Base-by-base conservation (phyloP, 2,113 vertebrate genomes). In the Chunga burmeisteri region DNA sequence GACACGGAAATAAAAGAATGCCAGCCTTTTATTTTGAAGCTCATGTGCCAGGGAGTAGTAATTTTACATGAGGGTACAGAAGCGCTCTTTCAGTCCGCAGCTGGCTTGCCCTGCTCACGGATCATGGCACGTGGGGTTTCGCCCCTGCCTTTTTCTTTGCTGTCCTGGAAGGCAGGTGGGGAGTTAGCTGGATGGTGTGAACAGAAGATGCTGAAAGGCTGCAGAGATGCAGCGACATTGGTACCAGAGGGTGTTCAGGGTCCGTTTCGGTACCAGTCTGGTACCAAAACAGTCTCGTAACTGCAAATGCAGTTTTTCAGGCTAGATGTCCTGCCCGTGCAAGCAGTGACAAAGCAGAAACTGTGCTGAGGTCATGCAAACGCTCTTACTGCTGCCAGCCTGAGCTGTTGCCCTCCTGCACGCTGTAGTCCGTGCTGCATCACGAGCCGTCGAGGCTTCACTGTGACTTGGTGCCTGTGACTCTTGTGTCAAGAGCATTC, bases 361-460 rank as follows among this genome's bases (percentile, higher is more conserved):
- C 42, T 22, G 46, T 52, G 38, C 34, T 38, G 19, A 30, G 29
- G n/a, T 61, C 53, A 30, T 23, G 44, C 16, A 23, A 3, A 22
- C 1, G 16, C 44, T 36, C 52, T 13, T 20, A 20, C 20, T 36
- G 49, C 49, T 15, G 16, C 71, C 62, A 34, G 18, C 20, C 32
- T 13, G 49, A 29, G 36, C 62, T 46, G 66, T 10, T 55, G 75
- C 42, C 73, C 55, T 91, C 46, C 40, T 16, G 26, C 21, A 6
- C 13, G 29, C 19, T 2, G 4, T 4, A 21, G 19, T 8, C 50
- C 3, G 0, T 29, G 79, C 42, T 32, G 22, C 56, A 8, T 42
- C 26, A 12, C 30, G 8, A 50, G 61, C 42, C 49, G 26, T 38
- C 13, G 34, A 42, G 42, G 32, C 63, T 30, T 11, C n/a, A 4